phyloP scores from a whole-genome alignment of 2,888 invertebrate genomes.

The Neoaliturus tenellus region DNA sequence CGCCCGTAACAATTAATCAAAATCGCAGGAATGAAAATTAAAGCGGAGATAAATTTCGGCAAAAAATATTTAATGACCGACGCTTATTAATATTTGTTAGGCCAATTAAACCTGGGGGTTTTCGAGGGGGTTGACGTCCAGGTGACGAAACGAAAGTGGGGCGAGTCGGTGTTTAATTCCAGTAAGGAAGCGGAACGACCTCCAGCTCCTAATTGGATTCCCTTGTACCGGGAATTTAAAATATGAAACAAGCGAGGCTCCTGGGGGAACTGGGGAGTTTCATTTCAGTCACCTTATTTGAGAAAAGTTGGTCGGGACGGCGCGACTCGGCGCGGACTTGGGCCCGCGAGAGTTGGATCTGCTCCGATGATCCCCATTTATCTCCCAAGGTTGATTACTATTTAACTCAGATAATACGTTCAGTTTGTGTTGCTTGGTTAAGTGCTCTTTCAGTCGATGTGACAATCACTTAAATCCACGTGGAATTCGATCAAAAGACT shows the following conservation, averaged over 20 bases:
- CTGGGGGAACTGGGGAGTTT: slow-evolving; percentile 31
- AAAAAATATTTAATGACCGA: not conserved
- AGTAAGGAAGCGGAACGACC: slow-evolving; percentile 32
- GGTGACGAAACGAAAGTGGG: not conserved
- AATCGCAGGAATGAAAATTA: not conserved
- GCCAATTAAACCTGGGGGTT: slow-evolving; percentile 3
- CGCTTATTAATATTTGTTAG: not conserved
- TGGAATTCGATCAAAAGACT: no score
- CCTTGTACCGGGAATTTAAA: slow-evolving; percentile 56
- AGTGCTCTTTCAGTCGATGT: no score
- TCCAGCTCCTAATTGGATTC: slow-evolving; percentile 55
- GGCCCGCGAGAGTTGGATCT: no score
- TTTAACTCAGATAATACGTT: not conserved
- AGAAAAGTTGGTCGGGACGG: slow-evolving; percentile 27
- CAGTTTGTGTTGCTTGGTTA: no score
- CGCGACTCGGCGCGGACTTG: no score
- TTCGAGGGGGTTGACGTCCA: not conserved
- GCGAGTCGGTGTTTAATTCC: slow-evolving; percentile 10
- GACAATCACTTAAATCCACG: no score
- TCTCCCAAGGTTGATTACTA: not conserved
- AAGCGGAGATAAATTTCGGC: not conserved
- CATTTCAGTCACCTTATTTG: slow-evolving; percentile 49
- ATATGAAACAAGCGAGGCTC: slow-evolving; percentile 51
- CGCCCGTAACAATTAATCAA: not conserved
- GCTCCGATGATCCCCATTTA: not conserved